Percentiles rank a stretch among this genome's conserved stretches.
Evolutionary conservation across 2,888 invertebrate genomes (phyloP).

Genomic region (Chymomyza amoena): DNA sequence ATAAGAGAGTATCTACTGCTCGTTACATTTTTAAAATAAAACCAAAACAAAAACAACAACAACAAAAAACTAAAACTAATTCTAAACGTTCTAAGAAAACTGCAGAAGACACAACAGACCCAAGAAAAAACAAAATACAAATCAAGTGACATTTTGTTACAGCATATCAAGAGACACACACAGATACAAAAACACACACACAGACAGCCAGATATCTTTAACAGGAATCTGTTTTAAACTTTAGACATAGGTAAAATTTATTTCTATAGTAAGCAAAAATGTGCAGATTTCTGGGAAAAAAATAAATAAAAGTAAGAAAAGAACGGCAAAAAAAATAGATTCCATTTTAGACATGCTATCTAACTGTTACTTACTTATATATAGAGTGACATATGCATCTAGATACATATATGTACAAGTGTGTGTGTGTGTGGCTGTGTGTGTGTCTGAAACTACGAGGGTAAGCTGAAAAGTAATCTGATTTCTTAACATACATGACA

Average conservation of each 20-base stretch:
- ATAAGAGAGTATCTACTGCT: background rate
- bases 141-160: background rate
- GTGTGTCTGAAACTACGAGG: too few relatives aligned
- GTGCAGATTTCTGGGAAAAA: background rate
- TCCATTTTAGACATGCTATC: background rate
- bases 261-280: background rate
- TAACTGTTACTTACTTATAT: background rate
- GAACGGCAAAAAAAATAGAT: background rate
- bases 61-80: background rate
- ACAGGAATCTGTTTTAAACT: background rate
- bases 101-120: background rate
- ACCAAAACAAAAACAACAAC: background rate
- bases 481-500: too few relatives aligned
- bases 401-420: background rate
- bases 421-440: too few relatives aligned
- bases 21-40: background rate
- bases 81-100: background rate
- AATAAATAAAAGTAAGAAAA: background rate
- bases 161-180: background rate
- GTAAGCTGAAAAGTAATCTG: too few relatives aligned
- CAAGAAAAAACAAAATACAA: background rate
- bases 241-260: background rate
- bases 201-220: background rate
- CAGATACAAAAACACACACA: background rate
- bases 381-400: background rate